Percentiles rank a stretch among this genome's conserved stretches.
Evolutionary conservation across 2,797 vertebrate species (phyloP).

Genomic region (Poecile montanus): DNA sequence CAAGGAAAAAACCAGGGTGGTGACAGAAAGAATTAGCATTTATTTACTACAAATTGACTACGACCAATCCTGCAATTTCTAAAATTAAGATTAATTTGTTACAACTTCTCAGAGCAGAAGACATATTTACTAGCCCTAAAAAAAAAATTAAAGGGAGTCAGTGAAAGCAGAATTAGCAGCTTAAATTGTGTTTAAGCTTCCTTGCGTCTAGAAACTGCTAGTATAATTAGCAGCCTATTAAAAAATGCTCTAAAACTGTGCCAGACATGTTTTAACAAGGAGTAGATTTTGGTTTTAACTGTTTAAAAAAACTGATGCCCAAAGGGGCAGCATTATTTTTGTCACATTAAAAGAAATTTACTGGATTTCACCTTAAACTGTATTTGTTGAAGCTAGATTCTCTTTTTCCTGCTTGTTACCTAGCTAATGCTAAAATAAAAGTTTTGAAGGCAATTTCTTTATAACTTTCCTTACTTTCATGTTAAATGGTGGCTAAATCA

Average conservation of each 20-base stretch:
- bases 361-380: neutral
- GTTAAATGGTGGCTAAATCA: neutral
- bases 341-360: neutral
- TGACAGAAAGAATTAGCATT: neutral
- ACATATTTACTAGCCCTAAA: neutral
- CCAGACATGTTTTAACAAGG: neutral
- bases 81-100: neutral
- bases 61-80: neutral
- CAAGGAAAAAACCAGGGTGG: neutral
- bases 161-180: neutral
- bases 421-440: neutral
- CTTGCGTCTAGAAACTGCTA: conserved; percentile 12
- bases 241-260: neutral
- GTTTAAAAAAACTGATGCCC: neutral
- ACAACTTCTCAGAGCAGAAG: neutral
- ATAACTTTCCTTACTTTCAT: neutral
- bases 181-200: neutral
- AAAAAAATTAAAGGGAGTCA: neutral
- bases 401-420: neutral
- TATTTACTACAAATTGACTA: neutral
- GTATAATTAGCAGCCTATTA: neutral
- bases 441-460: neutral
- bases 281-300: conserved; percentile 8
- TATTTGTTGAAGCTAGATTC: neutral
- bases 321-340: neutral